These are phyloP conservation scores for Tiphia femorata DNA, from an alignment of 2,888 invertebrate species.

Conservation along the genomic window DNA sequence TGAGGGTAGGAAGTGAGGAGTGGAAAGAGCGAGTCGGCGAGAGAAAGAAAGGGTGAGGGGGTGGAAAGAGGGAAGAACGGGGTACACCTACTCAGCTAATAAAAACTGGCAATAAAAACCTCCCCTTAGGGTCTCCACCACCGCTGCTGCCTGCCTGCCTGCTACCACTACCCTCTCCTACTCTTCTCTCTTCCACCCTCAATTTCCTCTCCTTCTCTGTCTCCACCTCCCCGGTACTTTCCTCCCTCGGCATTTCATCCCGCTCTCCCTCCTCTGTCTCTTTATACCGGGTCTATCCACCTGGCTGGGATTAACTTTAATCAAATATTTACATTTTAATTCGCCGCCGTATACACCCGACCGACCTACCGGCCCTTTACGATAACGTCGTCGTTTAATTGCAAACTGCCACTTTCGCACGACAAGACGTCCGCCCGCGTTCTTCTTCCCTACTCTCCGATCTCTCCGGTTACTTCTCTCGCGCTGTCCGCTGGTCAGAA, in stretches of 20 bases:
- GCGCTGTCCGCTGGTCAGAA: too few relatives aligned
- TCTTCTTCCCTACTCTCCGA: too few relatives aligned
- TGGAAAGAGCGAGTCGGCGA: slow-evolving; percentile 30
- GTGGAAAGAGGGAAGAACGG: slow-evolving; percentile 42
- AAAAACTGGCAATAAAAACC: slow-evolving; percentile 69
- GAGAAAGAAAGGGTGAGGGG: slow-evolving; percentile 39
- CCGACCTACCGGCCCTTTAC: slow-evolving; percentile 49
- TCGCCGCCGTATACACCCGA: slow-evolving; percentile 52
- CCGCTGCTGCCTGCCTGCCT: slow-evolving; percentile 35
- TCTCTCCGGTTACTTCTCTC: too few relatives aligned
- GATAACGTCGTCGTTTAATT: slow-evolving; percentile 62
- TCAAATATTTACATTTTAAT: slow-evolving; percentile 69
- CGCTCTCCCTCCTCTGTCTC: slow-evolving; percentile 26
- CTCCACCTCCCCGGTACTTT: slow-evolving; percentile 7
- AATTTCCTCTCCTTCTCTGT: slow-evolving; percentile 25
- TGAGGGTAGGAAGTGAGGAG: slow-evolving; percentile 33
- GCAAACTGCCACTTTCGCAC: slow-evolving; percentile 58
- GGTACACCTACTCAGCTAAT: slow-evolving; percentile 66
- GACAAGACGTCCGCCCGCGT: slow-evolving; percentile 42
- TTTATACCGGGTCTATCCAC: slow-evolving; percentile 56
- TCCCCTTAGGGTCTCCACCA: slow-evolving; percentile 63
- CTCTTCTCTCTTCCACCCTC: slow-evolving; percentile 1
- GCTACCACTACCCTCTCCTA: background rate
- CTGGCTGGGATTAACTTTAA: slow-evolving; percentile 66
- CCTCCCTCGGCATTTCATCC: slow-evolving; percentile 21